These are phyloP conservation scores for Notarius quadriscutis DNA, from an alignment of 2,113 vertebrate genomes.

Conservation along the genomic window DNA sequence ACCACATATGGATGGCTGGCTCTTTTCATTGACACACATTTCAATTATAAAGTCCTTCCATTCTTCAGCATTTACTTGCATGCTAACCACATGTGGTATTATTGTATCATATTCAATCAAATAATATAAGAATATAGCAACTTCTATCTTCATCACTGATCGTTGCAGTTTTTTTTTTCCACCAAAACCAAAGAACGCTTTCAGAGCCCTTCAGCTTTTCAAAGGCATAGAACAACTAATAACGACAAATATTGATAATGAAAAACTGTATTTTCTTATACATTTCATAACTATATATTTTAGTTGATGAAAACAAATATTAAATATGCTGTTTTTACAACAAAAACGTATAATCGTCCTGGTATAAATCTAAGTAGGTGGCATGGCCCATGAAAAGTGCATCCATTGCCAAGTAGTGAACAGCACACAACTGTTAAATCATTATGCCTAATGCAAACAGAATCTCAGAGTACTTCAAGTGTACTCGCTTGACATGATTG, in stretches of 20 bases:
- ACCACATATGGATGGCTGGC: neutral
- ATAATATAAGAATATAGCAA: neutral
- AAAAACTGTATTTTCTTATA: no score
- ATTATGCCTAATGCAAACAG: neutral
- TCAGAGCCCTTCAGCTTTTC: no score
- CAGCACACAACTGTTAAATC: no score
- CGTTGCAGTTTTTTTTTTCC: neutral
- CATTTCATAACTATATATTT: no score
- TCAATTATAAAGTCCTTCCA: neutral
- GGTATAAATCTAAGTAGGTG: neutral
- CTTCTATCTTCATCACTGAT: no score
- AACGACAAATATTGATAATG: no score
- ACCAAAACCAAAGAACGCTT: neutral
- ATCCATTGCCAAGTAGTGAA: neutral
- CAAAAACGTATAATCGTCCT: neutral
- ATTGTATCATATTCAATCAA: neutral
- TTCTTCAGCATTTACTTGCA: neutral
- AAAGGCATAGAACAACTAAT: no score
- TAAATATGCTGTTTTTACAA: neutral
- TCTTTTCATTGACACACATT: neutral
- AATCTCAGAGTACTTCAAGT: neutral
- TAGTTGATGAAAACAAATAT: no score
- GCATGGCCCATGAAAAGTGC: neutral
- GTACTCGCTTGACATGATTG: neutral
- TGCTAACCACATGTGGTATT: neutral